Percentiles rank a stretch among this genome's conserved stretches.
These are phyloP conservation scores for Aplysina aerophoba DNA, from an alignment of 37 sponge, comb jelly and placozoan species.

Conservation along the genomic window DNA sequence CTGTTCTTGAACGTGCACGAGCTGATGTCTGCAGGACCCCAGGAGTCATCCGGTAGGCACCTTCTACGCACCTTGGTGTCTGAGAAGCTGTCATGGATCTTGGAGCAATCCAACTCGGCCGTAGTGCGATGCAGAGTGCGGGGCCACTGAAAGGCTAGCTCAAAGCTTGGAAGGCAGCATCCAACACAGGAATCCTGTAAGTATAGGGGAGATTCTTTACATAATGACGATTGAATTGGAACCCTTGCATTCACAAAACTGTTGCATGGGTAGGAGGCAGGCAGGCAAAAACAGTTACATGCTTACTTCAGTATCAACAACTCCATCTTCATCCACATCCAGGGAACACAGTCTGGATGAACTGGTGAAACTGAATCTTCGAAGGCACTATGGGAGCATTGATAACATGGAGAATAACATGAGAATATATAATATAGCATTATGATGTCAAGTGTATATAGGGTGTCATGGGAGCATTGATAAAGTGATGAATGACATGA, in stretches of 20 bases:
- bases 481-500: neutral
- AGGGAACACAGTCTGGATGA: neutral
- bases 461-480: neutral
- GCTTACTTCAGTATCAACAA: neutral
- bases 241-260: neutral
- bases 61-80: constrained; percentile 1
- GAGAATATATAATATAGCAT: too few relatives aligned
- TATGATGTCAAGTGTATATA: too few relatives aligned
- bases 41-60: neutral
- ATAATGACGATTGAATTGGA: too few relatives aligned
- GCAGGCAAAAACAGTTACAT: neutral
- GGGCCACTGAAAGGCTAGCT: constrained; percentile 10
- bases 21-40: constrained; percentile 25
- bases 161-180: neutral
- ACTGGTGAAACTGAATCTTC: neutral
- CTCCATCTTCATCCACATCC: constrained; percentile 1
- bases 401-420: too few relatives aligned
- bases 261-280: neutral
- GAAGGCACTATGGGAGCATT: neutral
- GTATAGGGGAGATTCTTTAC: too few relatives aligned
- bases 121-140: neutral
- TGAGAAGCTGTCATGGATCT: constrained; percentile 3
- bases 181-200: constrained; percentile 6
- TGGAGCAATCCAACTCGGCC: neutral
- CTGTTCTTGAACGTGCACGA: constrained; percentile 20